phyloP scores from a whole-genome alignment of 2,113 vertebrate species.

The Xiphophorus maculatus region DNA sequence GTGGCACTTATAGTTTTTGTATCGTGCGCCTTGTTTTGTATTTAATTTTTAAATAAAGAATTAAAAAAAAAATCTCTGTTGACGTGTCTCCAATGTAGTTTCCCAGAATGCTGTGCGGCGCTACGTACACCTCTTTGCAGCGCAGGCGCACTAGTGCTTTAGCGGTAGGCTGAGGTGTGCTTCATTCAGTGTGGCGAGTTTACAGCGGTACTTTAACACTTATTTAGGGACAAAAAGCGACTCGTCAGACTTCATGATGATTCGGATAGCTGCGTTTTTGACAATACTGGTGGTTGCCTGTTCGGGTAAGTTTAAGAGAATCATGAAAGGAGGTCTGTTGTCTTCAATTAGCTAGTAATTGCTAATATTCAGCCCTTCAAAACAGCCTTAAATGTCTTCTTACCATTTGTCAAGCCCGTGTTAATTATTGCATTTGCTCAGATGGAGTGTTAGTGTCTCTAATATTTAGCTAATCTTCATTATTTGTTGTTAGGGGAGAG shows the following conservation, averaged over 20 bases:
- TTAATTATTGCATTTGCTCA: background rate
- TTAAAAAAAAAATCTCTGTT: slow-evolving; percentile 11
- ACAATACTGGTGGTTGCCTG: slow-evolving; percentile 64
- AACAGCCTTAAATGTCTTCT: background rate
- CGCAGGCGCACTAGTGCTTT: slow-evolving; percentile 46
- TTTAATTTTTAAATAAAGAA: no score
- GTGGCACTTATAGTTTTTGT: no score
- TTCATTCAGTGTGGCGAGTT: slow-evolving; percentile 26
- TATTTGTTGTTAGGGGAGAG: slow-evolving; percentile 81
- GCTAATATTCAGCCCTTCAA: slow-evolving; percentile 31
- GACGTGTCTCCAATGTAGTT: slow-evolving; percentile 59
- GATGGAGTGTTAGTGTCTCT: background rate
- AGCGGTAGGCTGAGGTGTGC: slow-evolving; percentile 63
- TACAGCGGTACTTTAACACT: background rate
- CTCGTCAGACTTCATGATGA: slow-evolving; percentile 50
- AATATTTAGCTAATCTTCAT: background rate
- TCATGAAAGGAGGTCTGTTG: background rate
- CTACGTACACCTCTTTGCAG: slow-evolving; percentile 44
- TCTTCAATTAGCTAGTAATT: slow-evolving; percentile 5
- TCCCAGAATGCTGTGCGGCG: slow-evolving; percentile 56
- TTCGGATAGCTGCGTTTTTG: slow-evolving; percentile 66
- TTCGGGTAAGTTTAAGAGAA: slow-evolving; percentile 60
- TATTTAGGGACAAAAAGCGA: background rate
- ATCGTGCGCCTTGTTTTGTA: no score
- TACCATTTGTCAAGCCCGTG: background rate